Evolutionary conservation across 1,140 invertebrate genomes (phyloP), one percentile per base, ranked within the genome.

Genomic region (Hylyphantes graminicola): DNA sequence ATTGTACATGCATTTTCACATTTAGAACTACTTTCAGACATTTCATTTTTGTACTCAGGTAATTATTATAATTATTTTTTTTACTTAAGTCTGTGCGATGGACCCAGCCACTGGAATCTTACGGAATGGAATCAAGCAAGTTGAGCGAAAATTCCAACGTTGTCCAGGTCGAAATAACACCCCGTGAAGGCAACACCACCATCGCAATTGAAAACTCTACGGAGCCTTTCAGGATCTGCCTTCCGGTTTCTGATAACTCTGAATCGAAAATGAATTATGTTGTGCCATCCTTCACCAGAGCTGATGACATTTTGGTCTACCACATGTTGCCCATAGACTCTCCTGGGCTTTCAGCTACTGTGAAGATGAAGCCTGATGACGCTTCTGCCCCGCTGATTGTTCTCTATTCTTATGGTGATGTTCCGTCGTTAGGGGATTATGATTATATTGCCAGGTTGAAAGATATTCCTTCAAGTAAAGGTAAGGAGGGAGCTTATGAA

Each of bases 221-320:
- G 12, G 73, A 85, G 35, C 65, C 65, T n/a, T 85, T 85, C 35
- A 64, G 68, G 11, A 85, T 85, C 19, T 85, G 82, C 48, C 76
- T 85, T 53, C 73, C 82, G 19, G 54, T 63, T 63, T 67, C 61
- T 9, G 11, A 65, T 7, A 68, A 65, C 17, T 7, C 0, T 21
- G 64, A 61, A 53, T 9, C 10, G 1, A 53, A 59, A 5, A 68
- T 77, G 63, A 67, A 85, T 12, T 77, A 77, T 15, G 11, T 85
- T 15, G 64, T 68, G 9, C 82, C 82, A 15, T 35, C 53, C 15
- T 85, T 85, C 61, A 7, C 21, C 15, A 59, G 73, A 12, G 12
- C 48, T 53, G 82, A 77, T 61, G 82, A 85, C 13, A 77, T 85
- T n/a, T 70, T 85, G 21, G 82, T 81, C 12, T 85, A 85, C 50